Evolutionary conservation across 2,797 vertebrate species (phyloP).

Genomic region (Antennarius maculatus): DNA sequence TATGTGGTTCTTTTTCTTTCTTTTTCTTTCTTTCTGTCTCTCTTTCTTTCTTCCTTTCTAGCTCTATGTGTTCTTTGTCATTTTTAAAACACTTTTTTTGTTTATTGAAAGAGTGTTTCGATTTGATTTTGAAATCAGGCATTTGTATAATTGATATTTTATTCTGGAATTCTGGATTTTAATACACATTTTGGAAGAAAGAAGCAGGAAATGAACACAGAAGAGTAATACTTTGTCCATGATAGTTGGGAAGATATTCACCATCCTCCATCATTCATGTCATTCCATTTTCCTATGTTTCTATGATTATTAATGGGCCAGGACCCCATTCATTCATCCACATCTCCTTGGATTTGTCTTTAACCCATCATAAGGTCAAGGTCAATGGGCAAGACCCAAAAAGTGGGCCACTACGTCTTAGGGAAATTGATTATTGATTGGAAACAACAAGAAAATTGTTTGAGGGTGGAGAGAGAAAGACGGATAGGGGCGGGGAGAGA

Average conservation of each 20-base stretch:
- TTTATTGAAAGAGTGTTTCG: slow-evolving; percentile 19
- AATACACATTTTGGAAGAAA: slow-evolving; percentile 6
- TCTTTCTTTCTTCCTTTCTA: slow-evolving; percentile 33
- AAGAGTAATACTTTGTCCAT: neutral
- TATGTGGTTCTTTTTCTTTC: slow-evolving; percentile 20
- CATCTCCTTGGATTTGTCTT: slow-evolving; percentile 58
- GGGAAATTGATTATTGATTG: slow-evolving; percentile 79
- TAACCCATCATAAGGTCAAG: slow-evolving; percentile 60
- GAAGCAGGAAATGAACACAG: neutral
- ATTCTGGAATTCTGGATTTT: slow-evolving; percentile 13
- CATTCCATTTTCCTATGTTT: slow-evolving; percentile 31
- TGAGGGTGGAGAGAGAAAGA: slow-evolving; percentile 46
- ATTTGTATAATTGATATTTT: slow-evolving; percentile 16
- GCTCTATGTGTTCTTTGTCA: slow-evolving; percentile 31
- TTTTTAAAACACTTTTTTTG: slow-evolving; percentile 29
- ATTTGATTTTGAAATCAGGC: slow-evolving; percentile 45
- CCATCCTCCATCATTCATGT: neutral
- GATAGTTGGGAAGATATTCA: neutral
- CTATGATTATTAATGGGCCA: slow-evolving; percentile 49
- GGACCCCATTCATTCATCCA: slow-evolving; percentile 44
- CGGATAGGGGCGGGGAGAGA: slow-evolving; percentile 22
- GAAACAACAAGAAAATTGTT: slow-evolving; percentile 68
- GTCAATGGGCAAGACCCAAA: slow-evolving; percentile 51
- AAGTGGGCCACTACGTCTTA: slow-evolving; percentile 62
- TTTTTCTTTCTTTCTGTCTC: slow-evolving; percentile 25